A percentile compares a stretch with the other conserved stretches of the same genome.
phyloP scores from a whole-genome alignment of 2,113 vertebrate species.

The Oceanodroma tethys region DNA sequence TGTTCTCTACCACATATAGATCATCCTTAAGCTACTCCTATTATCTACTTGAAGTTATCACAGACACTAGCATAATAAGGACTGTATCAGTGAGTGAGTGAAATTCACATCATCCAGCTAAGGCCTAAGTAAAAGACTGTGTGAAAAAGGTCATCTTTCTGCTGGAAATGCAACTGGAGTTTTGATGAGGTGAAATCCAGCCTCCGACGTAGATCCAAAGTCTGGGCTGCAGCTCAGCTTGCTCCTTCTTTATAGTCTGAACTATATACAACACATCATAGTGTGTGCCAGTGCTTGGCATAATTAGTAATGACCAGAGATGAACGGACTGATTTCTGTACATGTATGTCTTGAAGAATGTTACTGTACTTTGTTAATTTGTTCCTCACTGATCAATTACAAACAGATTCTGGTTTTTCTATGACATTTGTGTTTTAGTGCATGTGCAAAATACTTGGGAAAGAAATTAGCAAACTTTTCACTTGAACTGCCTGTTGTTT shows the following conservation, averaged over 20 bases:
- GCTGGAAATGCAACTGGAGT: background rate
- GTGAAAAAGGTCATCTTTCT: background rate
- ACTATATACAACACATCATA: background rate
- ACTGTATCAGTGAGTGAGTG: background rate
- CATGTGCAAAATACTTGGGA: accelerated
- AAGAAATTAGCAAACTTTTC: background rate
- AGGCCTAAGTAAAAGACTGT: background rate
- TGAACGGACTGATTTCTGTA: background rate
- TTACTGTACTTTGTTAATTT: background rate
- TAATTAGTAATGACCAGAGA: background rate
- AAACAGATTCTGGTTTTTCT: background rate
- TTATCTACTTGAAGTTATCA: background rate
- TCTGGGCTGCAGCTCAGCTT: background rate
- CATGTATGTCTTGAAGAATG: background rate
- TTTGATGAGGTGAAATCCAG: background rate
- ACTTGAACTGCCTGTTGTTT: background rate
- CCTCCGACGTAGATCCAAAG: background rate
- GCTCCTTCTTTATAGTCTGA: background rate
- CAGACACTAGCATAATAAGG: background rate
- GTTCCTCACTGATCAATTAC: background rate
- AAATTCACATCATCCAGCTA: background rate
- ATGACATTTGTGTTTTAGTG: background rate
- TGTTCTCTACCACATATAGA: background rate
- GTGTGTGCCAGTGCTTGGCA: background rate
- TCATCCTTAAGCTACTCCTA: background rate